Evolutionary conservation across 2,113 vertebrate species (phyloP).

Genomic region (Heterochromis multidens): DNA sequence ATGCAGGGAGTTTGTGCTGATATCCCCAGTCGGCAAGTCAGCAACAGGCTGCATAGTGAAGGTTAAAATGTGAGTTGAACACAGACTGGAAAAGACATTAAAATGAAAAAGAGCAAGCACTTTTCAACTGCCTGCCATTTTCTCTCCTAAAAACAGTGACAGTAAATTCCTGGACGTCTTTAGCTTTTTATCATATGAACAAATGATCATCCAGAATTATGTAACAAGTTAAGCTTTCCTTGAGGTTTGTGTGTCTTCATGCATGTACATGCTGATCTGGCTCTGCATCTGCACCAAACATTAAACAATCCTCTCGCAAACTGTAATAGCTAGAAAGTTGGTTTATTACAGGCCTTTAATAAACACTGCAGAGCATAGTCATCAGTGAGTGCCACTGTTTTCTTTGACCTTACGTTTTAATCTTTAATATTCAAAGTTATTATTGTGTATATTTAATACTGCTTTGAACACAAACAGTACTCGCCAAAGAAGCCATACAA

Average conservation of each 20-base stretch:
- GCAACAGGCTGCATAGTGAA: constrained; percentile 50
- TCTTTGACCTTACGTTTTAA: background rate
- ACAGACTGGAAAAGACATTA: constrained; percentile 45
- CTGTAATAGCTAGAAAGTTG: background rate
- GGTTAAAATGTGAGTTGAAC: constrained; percentile 53
- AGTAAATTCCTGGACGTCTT: constrained; percentile 55
- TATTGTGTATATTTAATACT: background rate
- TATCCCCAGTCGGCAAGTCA: constrained; percentile 27
- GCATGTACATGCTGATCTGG: background rate
- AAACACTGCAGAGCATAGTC: background rate
- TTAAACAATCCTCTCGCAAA: constrained; percentile 4
- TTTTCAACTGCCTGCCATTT: constrained; percentile 26
- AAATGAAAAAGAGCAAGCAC: constrained; percentile 53
- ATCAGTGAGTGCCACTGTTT: background rate
- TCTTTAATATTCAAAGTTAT: background rate
- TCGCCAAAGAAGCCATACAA: background rate
- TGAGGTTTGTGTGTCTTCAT: background rate
- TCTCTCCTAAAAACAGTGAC: constrained; percentile 24
- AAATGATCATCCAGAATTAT: constrained; percentile 54
- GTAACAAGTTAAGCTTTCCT: constrained; percentile 25
- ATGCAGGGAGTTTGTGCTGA: constrained; percentile 33
- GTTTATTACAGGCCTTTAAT: background rate
- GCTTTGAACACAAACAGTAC: constrained; percentile 1
- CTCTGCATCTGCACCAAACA: constrained; percentile 11
- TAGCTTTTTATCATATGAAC: constrained; percentile 54